Evolutionary conservation across 2,888 invertebrate species (phyloP).

Genomic region (Caenorhabditis uteleia): DNA sequence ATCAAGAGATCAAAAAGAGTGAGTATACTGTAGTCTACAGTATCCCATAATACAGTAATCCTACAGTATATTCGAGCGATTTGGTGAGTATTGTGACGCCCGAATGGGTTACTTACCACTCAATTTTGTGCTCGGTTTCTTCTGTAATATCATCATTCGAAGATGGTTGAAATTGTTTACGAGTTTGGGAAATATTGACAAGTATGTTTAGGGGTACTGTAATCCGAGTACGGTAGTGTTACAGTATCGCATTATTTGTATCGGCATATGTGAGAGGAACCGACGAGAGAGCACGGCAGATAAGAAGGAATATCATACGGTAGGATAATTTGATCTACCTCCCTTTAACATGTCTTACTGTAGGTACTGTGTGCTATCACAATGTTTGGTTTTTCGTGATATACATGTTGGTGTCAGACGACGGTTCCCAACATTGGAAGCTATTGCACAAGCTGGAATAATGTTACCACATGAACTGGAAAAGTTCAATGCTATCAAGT

Average conservation of each 20-base stretch:
- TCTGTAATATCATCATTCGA: conserved; percentile 54
- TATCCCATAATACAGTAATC: neutral
- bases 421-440: conserved; percentile 41
- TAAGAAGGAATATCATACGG: conserved; percentile 59
- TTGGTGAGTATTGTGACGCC: conserved; percentile 48
- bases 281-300: conserved; percentile 46
- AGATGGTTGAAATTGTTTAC: conserved; percentile 43
- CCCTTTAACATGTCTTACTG: neutral
- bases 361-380: conserved; percentile 48
- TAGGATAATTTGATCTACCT: conserved; percentile 9
- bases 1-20: conserved; percentile 34
- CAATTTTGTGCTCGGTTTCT: conserved; percentile 57
- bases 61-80: conserved; percentile 47
- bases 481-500: conserved; percentile 32
- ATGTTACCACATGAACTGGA: conserved; percentile 32
- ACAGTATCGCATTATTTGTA: conserved; percentile 54
- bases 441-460: conserved; percentile 41
- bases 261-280: conserved; percentile 47
- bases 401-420: conserved; percentile 47
- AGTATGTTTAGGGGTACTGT: conserved; percentile 14
- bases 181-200: conserved; percentile 47
- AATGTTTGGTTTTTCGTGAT: conserved; percentile 51
- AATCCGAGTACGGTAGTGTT: conserved; percentile 1
- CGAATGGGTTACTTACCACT: conserved; percentile 51
- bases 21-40: conserved; percentile 2